Evolutionary conservation across 2,797 vertebrate genomes (phyloP).

Genomic region (Eurystomus glaucurus): DNA sequence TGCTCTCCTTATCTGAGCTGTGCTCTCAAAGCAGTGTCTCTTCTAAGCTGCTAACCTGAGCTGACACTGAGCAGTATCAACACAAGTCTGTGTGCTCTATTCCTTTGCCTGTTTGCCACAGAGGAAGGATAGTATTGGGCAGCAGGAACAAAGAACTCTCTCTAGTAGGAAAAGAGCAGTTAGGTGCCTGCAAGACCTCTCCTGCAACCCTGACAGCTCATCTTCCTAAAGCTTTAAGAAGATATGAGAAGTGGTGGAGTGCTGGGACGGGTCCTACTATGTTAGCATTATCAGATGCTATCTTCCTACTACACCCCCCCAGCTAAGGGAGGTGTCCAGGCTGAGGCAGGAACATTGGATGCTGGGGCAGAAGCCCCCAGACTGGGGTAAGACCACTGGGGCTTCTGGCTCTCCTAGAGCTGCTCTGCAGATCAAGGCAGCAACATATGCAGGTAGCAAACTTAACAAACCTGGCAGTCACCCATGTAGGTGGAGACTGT

Average conservation of each 20-base stretch:
- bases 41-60: not conserved
- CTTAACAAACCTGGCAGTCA: not conserved
- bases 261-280: too few relatives aligned
- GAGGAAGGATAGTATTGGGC: not conserved
- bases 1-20: not conserved
- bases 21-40: not conserved
- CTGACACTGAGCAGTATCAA: not conserved
- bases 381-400: not conserved
- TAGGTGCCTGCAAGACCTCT: not conserved
- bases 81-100: not conserved
- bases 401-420: not conserved
- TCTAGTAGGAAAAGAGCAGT: not conserved
- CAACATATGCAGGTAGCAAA: not conserved
- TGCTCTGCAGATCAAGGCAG: not conserved
- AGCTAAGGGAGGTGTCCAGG: not conserved
- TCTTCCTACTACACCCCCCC: too few relatives aligned
- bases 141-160: not conserved
- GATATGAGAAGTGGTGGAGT: too few relatives aligned
- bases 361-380: not conserved
- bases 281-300: too few relatives aligned
- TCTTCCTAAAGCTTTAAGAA: not conserved
- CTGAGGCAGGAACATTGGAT: not conserved
- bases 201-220: not conserved
- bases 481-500: fast-evolving
- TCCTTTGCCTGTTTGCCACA: not conserved